phyloP scores from a whole-genome alignment of 2,888 invertebrate genomes.

The Hyposoter didymator region DNA sequence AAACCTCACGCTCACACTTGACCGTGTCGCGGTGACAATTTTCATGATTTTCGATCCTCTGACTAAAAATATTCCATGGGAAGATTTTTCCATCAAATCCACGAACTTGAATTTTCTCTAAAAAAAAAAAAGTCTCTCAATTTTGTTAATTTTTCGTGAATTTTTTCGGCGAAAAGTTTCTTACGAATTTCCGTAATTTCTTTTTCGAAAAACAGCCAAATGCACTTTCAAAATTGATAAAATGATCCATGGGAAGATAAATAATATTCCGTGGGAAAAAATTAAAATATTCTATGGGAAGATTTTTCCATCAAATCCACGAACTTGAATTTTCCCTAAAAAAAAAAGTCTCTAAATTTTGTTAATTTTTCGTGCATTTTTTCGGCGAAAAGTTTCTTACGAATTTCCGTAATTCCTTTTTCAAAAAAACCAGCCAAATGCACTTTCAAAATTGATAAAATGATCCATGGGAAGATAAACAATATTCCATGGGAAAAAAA shows the following conservation, averaged over 20 bases:
- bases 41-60: neutral
- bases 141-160: neutral
- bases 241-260: too few species aligned
- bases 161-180: neutral
- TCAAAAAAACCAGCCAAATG: neutral
- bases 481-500: too few species aligned
- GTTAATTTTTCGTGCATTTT: neutral
- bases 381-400: neutral
- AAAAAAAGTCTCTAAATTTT: neutral
- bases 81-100: neutral
- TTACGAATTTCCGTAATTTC: neutral
- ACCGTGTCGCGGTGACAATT: constrained; percentile 8
- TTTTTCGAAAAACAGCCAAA: neutral
- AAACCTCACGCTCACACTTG: neutral
- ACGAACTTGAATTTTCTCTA: neutral
- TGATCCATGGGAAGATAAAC: too few species aligned
- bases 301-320: neutral
- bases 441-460: too few species aligned
- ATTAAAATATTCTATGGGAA: neutral
- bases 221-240: too few species aligned
- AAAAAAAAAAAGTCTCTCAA: neutral
- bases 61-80: neutral
- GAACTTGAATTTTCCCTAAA: neutral
- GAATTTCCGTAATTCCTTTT: neutral
- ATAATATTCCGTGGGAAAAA: too few species aligned